Base-by-base conservation (phyloP, 2,113 vertebrate species). In the Dasyurus viverrinus region DNA sequence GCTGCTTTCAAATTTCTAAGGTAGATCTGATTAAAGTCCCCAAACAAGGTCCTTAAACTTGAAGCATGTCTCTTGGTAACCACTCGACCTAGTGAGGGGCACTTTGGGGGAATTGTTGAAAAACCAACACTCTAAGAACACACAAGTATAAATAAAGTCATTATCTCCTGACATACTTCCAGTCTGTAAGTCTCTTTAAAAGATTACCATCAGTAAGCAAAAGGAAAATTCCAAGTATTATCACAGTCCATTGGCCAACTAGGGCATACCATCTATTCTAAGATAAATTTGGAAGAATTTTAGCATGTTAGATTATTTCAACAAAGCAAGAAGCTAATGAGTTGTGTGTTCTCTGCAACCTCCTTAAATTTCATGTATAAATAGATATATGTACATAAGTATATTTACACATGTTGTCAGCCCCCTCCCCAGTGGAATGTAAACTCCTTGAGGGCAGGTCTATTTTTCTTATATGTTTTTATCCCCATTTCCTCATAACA, bases 281-380 rank as follows among this genome's bases (percentile, higher is more conserved):
- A 97, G 96, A 98, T 97, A 97, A 97, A 98, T 97, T 42, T 84
- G n/a, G 7, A 84, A 84, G 68, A 84, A 84, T 84, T 84, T 84
- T 84, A 84, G n/a, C 68, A 23, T 8, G 55, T 57, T 57, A 57
- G 8, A 27, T 57, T 84, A 84, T 42, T 84, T 42, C n/a, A 84
- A 84, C 19, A 42, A 84, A 76, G 12, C 16, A 76, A 76, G 4
- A 22, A 84, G 68, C n/a, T 23, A 42, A 42, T 22, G n/a, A 42
- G 7, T 19, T 22, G n/a, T 84, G 36, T n/a, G 22, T 23, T 84
- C n/a, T 84, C 36, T 23, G n/a, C 6, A 84, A 2, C 60, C 68
- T 42, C 7, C 68, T 42, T n/a, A 42, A 84, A 84, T 84, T 84
- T 23, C n/a, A 84, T 42, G 68, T 84, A 8, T 76, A 52, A 52